Percentiles rank a stretch among this genome's conserved stretches.
phyloP scores from a whole-genome alignment of 2,888 invertebrate genomes.

The Pseudanteris insignis region DNA sequence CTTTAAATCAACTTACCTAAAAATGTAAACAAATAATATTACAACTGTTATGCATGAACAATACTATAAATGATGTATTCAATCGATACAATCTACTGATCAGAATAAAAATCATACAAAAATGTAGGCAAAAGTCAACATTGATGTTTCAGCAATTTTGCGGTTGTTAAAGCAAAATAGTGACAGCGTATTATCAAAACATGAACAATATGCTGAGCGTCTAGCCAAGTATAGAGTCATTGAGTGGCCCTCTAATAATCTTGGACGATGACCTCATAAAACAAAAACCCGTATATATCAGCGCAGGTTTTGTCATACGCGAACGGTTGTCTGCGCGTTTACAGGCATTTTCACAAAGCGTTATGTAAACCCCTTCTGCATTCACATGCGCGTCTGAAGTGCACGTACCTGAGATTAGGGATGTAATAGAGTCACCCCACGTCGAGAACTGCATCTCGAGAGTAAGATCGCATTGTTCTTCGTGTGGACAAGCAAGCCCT shows the following conservation, averaged over 20 bases:
- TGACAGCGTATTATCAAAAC: conserved; percentile 46
- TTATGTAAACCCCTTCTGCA: conserved; percentile 34
- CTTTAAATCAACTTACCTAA: too few relatives aligned
- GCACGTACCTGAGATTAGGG: conserved; percentile 39
- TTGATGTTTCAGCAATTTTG: too few relatives aligned
- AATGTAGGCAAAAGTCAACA: too few relatives aligned
- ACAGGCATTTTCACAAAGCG: conserved; percentile 28
- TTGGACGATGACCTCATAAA: conserved; percentile 40
- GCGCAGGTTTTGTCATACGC: conserved; percentile 25
- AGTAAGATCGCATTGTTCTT: too few relatives aligned
- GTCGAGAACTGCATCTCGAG: too few relatives aligned
- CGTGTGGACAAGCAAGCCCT: too few relatives aligned
- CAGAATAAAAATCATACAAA: too few relatives aligned
- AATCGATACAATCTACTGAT: too few relatives aligned
- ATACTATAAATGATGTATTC: too few relatives aligned
- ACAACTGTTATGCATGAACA: too few relatives aligned
- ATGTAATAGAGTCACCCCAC: too few relatives aligned
- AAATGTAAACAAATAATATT: too few relatives aligned
- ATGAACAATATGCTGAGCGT: conserved; percentile 1
- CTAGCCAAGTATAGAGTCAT: conserved; percentile 9
- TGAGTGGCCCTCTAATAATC: conserved; percentile 33
- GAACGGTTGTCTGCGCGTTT: conserved; percentile 26
- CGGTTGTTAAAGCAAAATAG: conserved; percentile 44
- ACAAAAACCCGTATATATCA: conserved; percentile 25
- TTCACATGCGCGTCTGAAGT: conserved; percentile 32